Evolutionary conservation across 2,797 vertebrate species (phyloP).

Genomic region (Cynopterus sphinx): DNA sequence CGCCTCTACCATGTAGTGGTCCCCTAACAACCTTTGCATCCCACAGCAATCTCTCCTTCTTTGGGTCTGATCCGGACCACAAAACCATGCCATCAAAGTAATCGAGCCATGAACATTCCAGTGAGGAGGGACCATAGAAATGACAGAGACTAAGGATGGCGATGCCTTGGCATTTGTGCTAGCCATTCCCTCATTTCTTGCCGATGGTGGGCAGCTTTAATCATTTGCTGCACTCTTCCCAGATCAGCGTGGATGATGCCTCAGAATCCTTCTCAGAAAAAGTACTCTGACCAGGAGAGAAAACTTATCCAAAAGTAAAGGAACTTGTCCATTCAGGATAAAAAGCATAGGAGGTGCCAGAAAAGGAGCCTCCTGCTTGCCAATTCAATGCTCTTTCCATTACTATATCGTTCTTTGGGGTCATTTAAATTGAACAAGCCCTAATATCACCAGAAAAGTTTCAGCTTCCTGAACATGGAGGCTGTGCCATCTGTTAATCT

Average conservation of each 20-base stretch:
- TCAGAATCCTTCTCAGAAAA: constrained; percentile 8
- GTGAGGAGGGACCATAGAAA: neutral
- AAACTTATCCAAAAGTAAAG: neutral
- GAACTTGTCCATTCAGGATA: neutral
- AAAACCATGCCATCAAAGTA: neutral
- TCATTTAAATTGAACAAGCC: neutral
- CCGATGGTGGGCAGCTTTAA: neutral
- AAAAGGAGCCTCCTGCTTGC: neutral
- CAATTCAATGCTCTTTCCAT: neutral
- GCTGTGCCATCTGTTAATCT: neutral
- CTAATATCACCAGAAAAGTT: neutral
- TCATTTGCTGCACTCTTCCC: neutral
- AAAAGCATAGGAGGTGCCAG: neutral
- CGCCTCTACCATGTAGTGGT: neutral
- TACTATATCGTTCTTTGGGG: neutral
- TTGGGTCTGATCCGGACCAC: neutral
- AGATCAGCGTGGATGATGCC: neutral
- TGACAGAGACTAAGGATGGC: neutral
- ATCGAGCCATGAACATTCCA: neutral
- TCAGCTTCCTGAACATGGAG: neutral
- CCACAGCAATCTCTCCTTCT: neutral
- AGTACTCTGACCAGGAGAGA: neutral
- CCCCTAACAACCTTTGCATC: neutral
- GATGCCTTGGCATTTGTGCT: neutral
- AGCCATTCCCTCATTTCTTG: neutral